Percentiles rank a stretch among this genome's conserved stretches.
phyloP scores from a whole-genome alignment of 2,888 invertebrate genomes.

The Drosophila cognata region DNA sequence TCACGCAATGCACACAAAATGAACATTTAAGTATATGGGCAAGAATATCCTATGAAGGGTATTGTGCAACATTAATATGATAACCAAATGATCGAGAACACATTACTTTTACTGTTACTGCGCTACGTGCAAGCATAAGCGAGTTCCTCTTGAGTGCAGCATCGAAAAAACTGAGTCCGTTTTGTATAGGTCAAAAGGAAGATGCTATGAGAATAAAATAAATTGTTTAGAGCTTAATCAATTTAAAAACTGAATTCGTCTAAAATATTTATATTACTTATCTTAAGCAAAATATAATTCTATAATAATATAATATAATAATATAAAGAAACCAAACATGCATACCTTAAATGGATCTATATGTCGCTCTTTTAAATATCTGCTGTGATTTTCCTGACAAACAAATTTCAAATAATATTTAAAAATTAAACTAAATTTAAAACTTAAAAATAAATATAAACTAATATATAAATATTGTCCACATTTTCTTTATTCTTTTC shows the following conservation, averaged over 20 bases:
- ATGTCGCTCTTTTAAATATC: not conserved
- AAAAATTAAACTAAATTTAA: no score
- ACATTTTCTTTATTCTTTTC: no score
- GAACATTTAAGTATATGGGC: conserved; percentile 34
- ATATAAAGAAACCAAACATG: not conserved
- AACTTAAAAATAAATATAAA: no score
- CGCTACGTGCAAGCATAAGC: conserved; percentile 7
- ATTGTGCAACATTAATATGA: conserved; percentile 35
- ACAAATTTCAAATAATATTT: not conserved
- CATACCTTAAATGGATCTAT: not conserved
- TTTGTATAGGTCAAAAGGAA: not conserved
- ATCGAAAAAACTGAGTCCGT: not conserved
- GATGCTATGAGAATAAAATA: not conserved
- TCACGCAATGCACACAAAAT: conserved; percentile 66
- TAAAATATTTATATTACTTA: not conserved
- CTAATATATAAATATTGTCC: no score
- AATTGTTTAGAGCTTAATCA: not conserved
- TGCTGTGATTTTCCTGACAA: not conserved
- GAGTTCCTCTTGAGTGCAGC: not conserved
- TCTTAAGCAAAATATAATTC: not conserved
- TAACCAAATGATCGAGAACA: conserved; percentile 1
- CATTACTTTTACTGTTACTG: conserved; percentile 39
- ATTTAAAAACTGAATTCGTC: not conserved
- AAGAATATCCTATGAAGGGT: conserved; percentile 11
- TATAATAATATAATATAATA: not conserved